phyloP scores from a whole-genome alignment of 1,140 invertebrate genomes.

The Pseudomyrmex gracilis region DNA sequence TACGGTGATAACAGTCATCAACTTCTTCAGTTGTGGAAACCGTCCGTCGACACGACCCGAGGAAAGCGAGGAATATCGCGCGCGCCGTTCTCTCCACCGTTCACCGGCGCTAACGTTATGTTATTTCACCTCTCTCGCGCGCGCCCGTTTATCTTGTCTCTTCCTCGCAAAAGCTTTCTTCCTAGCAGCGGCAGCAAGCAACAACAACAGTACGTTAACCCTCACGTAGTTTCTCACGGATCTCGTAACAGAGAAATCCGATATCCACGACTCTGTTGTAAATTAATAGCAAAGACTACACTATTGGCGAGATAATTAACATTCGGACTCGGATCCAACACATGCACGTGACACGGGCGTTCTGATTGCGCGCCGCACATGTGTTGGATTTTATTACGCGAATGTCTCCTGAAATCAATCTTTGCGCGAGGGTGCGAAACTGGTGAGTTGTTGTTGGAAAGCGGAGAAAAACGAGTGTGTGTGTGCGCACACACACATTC shows the following conservation, averaged over 20 bases:
- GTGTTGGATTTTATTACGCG: not conserved
- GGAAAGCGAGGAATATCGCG: conserved; percentile 35
- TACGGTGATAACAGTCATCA: not conserved
- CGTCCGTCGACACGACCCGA: conserved; percentile 1
- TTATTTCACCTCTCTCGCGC: conserved; percentile 4
- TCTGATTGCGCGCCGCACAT: not conserved
- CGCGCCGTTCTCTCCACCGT: conserved; percentile 28
- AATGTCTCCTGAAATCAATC: not conserved
- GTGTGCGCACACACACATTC: not conserved
- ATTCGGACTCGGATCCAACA: too few species aligned
- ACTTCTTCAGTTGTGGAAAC: conserved; percentile 12
- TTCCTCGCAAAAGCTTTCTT: conserved; percentile 8
- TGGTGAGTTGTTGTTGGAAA: too few species aligned
- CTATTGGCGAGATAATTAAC: not conserved
- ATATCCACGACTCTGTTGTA: not conserved
- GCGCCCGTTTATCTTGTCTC: not conserved
- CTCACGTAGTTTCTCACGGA: not conserved
- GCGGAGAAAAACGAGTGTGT: conserved; percentile 1
- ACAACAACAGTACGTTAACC: conserved; percentile 7
- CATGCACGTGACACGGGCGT: not conserved
- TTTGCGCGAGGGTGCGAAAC: not conserved
- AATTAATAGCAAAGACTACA: not conserved
- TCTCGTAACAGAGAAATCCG: not conserved
- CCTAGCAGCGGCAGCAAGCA: too few species aligned
- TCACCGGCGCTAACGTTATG: conserved; percentile 21